Evolutionary conservation across 2,797 vertebrate species (phyloP), one percentile per base, ranked within the genome.

Genomic region (Darevskia mixta): DNA sequence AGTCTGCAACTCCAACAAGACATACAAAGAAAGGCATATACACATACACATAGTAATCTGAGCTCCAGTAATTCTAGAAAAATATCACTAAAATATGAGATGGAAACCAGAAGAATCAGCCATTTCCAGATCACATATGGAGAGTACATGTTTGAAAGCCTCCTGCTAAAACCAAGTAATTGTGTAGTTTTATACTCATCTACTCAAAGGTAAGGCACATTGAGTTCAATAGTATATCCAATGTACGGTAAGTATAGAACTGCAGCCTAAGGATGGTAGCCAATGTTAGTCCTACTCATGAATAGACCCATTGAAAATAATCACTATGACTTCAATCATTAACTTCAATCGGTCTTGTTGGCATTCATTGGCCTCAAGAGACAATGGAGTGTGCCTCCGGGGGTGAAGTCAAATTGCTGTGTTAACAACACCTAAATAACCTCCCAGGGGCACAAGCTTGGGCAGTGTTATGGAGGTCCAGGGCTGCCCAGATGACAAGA

Each of bases 41-140:
- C 1, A 38, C 25, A 29, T 27, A 27, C 67, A 61, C 49, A 55
- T 55, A 55, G 49, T 11, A 11, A 27, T 81, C 61, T 81, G 32
- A 80, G 32, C 58, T 80, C 32, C 75, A 17, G 64, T 90, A 66
- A 43, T 80, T 66, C 81, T 82, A 94, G 86, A 93, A 92, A 0
- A 87, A 77, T 17, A 79, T 78, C 87, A 89, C 49, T 55, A 43
- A 94, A 91, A 82, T 25, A 45, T 1, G 1, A 29, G 84, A 1
- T 32, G 86, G 7, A 88, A 93, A 86, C 64, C 92, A 92, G 88
- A 91, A 81, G 73, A 23, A 43, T 38, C 64, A 82, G 75, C 61
- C n/a, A 87, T 27, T 90, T 64, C 49, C 84, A 67, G 8, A 92
- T 23, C 20, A 69, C 2, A 10, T 23, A 58, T 75, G 25, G 8